phyloP scores from a whole-genome alignment of 2,797 vertebrate species.

The Ficedula albicollis region DNA sequence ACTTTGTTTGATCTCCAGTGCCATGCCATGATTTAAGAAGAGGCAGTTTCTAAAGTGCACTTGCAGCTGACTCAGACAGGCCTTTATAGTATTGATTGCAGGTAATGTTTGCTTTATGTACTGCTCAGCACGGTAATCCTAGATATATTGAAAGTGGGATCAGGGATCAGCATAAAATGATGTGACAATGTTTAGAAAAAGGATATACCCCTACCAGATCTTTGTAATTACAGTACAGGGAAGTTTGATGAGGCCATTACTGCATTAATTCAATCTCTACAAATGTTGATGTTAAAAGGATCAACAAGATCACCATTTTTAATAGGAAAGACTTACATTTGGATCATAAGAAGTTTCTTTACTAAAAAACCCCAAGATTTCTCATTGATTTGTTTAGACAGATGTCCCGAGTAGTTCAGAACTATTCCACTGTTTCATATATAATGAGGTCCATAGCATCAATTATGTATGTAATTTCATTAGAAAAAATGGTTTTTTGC shows the following conservation, averaged over 20 bases:
- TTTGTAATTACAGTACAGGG: conserved; percentile 21
- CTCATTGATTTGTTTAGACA: conserved; percentile 18
- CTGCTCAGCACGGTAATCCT: conserved; percentile 40
- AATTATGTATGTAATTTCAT: conserved; percentile 25
- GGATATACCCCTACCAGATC: conserved; percentile 9
- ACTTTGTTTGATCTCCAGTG: background rate
- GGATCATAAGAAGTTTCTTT: background rate
- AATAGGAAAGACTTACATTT: background rate
- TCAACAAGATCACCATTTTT: background rate
- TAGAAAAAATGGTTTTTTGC: background rate
- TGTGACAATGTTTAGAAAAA: conserved; percentile 57
- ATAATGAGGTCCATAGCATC: conserved; percentile 1
- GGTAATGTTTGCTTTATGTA: conserved; percentile 61
- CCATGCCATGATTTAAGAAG: conserved; percentile 6
- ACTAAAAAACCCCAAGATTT: background rate
- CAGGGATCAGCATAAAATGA: conserved; percentile 55
- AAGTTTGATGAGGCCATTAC: background rate
- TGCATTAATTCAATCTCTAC: background rate
- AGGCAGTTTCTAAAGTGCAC: conserved; percentile 32
- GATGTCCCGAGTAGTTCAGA: background rate
- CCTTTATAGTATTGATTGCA: conserved; percentile 53
- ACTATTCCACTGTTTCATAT: background rate
- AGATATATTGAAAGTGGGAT: conserved; percentile 59
- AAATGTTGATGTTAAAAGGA: background rate
- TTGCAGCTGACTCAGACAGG: conserved; percentile 38